A percentile compares a stretch with the other conserved stretches of the same genome.
phyloP scores from a whole-genome alignment of 2,888 invertebrate species.

The Drosophila neotestacea region DNA sequence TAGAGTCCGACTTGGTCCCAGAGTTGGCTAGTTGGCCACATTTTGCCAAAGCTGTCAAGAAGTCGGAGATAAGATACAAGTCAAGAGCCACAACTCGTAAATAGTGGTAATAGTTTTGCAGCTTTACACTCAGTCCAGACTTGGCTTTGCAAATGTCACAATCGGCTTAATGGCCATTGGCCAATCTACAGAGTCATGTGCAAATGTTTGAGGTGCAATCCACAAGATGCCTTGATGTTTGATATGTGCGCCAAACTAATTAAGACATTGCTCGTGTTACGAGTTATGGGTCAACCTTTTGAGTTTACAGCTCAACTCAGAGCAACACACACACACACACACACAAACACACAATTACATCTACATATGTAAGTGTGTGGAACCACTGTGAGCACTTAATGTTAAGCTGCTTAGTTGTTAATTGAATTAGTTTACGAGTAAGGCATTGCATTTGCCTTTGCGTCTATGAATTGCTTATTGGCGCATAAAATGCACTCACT shows the following conservation, averaged over 20 bases:
- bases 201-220: conserved; percentile 45
- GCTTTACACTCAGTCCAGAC: neutral
- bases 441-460: conserved; percentile 56
- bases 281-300: conserved; percentile 67
- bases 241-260: conserved; percentile 57
- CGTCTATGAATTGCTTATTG: conserved; percentile 57
- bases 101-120: conserved; percentile 14
- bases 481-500: conserved; percentile 59
- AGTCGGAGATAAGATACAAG: conserved; percentile 23
- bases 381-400: conserved; percentile 54
- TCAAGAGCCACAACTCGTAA: conserved; percentile 30
- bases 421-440: conserved; percentile 79
- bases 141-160: conserved; percentile 34
- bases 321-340: conserved; percentile 12
- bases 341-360: neutral
- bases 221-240: conserved; percentile 36
- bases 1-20: neutral
- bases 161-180: conserved; percentile 31
- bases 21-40: conserved; percentile 7
- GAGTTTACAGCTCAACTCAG: conserved; percentile 33
- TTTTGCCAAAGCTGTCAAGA: conserved; percentile 30
- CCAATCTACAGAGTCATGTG: conserved; percentile 24
- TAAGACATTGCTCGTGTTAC: conserved; percentile 47
- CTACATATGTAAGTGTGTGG: conserved; percentile 16
- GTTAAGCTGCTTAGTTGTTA: conserved; percentile 78